Evolutionary conservation across 2,113 vertebrate species (phyloP).

Genomic region (Oryzias melastigma): DNA sequence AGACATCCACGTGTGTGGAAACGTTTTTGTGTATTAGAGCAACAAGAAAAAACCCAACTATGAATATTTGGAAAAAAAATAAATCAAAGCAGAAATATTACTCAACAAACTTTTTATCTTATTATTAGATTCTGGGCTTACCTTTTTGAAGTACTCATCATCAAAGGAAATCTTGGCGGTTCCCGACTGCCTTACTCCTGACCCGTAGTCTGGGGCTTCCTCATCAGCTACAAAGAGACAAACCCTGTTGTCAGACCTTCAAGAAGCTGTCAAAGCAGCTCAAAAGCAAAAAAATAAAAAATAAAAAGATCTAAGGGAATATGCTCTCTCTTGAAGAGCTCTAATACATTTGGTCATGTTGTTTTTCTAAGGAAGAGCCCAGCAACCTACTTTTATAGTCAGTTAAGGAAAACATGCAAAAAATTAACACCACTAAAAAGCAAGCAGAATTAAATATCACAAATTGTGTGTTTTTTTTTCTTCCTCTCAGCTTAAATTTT

Average conservation of each 20-base stretch:
- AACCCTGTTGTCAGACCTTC: neutral
- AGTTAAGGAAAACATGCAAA: neutral
- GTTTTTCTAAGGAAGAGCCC: constrained; percentile 2
- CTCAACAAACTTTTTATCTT: constrained; percentile 7
- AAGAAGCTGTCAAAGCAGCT: constrained; percentile 8
- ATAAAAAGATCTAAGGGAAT: constrained; percentile 10
- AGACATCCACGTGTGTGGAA: neutral
- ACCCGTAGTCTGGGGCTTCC: constrained; percentile 98
- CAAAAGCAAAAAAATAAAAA: constrained; percentile 18
- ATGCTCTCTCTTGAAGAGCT: constrained; percentile 1
- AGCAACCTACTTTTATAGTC: neutral
- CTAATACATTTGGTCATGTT: constrained; percentile 1
- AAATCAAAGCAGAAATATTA: constrained; percentile 7
- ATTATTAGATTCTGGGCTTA: constrained; percentile 48
- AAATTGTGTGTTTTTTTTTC: neutral
- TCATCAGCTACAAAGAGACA: constrained; percentile 84
- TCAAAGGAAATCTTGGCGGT: constrained; percentile 99
- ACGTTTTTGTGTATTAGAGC: no score
- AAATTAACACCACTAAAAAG: neutral
- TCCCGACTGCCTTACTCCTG: constrained; percentile 95
- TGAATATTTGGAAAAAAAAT: neutral
- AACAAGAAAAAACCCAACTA: no score
- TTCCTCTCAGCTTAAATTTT: constrained; percentile 36
- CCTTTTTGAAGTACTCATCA: constrained; percentile 95
- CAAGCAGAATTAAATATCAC: neutral